A percentile compares a stretch with the other conserved stretches of the same genome.
These are phyloP conservation scores for Buteo buteo DNA, from an alignment of 2,113 vertebrate genomes.

Conservation along the genomic window DNA sequence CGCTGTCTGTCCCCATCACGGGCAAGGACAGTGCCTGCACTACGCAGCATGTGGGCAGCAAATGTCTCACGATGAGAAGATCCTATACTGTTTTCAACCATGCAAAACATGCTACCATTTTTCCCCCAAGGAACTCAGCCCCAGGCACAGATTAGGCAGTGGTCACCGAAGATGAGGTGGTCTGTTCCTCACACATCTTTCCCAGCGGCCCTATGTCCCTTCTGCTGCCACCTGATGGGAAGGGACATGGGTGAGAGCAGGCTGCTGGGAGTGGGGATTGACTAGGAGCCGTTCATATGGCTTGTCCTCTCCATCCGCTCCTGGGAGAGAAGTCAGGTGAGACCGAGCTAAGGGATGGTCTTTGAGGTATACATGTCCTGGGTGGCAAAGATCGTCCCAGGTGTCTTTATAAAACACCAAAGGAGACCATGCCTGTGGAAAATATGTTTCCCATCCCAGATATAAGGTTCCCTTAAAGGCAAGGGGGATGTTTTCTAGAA, in stretches of 20 bases:
- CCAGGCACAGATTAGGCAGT: rapidly evolving
- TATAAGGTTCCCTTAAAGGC: background rate
- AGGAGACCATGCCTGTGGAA: background rate
- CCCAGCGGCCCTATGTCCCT: background rate
- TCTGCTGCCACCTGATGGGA: background rate
- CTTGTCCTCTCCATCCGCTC: background rate
- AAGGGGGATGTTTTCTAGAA: background rate
- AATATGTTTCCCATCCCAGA: background rate
- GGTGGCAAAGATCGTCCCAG: rapidly evolving
- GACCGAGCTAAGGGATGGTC: background rate
- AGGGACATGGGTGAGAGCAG: background rate
- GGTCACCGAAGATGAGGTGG: background rate
- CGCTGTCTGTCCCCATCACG: rapidly evolving
- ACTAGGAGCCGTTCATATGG: background rate
- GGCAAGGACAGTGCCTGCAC: rapidly evolving
- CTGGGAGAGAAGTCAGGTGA: background rate
- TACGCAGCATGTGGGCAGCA: background rate
- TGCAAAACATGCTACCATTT: background rate
- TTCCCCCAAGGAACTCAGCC: background rate
- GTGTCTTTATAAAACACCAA: background rate
- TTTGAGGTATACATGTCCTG: background rate
- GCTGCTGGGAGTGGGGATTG: background rate
- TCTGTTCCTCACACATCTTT: background rate
- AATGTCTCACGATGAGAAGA: background rate
- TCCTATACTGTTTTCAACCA: background rate